Base-by-base conservation (phyloP, 2,113 vertebrate species). In the Ailurus styani region DNA sequence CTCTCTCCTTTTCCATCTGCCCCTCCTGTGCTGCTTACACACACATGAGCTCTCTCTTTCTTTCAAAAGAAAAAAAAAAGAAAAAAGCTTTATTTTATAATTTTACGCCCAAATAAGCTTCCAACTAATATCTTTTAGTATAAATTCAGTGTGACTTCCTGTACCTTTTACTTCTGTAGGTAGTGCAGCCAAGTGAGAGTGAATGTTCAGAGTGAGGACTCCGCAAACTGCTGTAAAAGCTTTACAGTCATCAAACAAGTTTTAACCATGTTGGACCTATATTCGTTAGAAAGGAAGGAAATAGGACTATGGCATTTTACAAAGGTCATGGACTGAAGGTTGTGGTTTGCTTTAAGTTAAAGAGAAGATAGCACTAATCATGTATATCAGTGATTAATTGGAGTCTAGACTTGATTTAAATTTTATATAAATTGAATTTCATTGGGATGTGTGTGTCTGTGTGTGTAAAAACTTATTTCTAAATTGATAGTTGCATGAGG, bases 231-330 rank as follows among this genome's bases (percentile, higher is more conserved):
- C 75, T 64, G 13, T 20, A 66, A 93, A 57, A 57, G 25, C 20
- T 87, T 97, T 93, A 90, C 87, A 84, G 2, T 91, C 50, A 97
- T 96, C 68, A 87, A 87, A 91, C 89, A 90, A 62, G 57, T 90
- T 81, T 89, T 60, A 77, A 5, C 45, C 45, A 79, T 55, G 7
- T 96, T 97, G 50, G 50, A 86, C 73, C 29, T 91, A 62, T 92
- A 57, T 73, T 84, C 0, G 7, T 87, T 42, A 96, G 37, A 68
- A 87, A 91, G 42, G 55, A 34, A 95, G 27, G 57, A 81, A 93
- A 95, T 29, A 82, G 13, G 42, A 40, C n/a, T 52, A 20, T 29
- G 91, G 45, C 6, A 45, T 91, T 77, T 90, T 40, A 66, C 66
- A 90, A 95, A 82, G 15, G 34, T 66, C 81, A 72, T 31, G 55